Base-by-base conservation (phyloP, 2,113 vertebrate genomes). In the Speoplatyrhinus poulsoni region DNA sequence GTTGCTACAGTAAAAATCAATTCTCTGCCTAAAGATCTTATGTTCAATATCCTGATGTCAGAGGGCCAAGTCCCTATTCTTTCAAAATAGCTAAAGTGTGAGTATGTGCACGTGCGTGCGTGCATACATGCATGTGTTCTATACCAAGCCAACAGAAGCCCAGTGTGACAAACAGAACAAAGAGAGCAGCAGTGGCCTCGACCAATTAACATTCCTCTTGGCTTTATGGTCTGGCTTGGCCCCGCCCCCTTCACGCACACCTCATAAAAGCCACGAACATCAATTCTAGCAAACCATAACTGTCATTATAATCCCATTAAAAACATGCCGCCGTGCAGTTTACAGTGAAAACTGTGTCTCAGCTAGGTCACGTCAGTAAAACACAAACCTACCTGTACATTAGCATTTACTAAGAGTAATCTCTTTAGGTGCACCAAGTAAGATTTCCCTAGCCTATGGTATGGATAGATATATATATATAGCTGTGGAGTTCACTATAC, bases 121-220 rank as follows among this genome's bases (percentile, higher is more conserved):
- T 41, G 36, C 7, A n/a, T n/a, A n/a, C n/a, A n/a, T n/a, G n/a
- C n/a, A n/a, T n/a, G 36, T 41, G 36, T 41, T 41, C 36, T 41
- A 6, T 41, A 41, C 36, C 36, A 41, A 41, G 36, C 36, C 84
- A 86, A 91, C 88, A 89, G 87, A 90, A 91, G 88, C 84, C 80
- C 79, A 71, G 82, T 86, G 72, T 80, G 80, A 87, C 82, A 5
- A 52, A 59, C 82, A 88, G 83, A 89, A 91, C 91, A 92, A 90
- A 92, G 89, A 74, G 71, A 67, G 73, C 81, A 60, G 72, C 85
- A 75, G 77, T 83, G 93, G 90, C 88, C 91, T 93, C 86, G 70
- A 89, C 90, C 91, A 93, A 92, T 94, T 92, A 94, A 94, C 92
- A 93, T 94, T 95, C 93, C 92, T 93, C 74, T 52, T 16, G 83